phyloP scores from a whole-genome alignment of 2,797 vertebrate genomes.

The Eutrigla gurnardus region DNA sequence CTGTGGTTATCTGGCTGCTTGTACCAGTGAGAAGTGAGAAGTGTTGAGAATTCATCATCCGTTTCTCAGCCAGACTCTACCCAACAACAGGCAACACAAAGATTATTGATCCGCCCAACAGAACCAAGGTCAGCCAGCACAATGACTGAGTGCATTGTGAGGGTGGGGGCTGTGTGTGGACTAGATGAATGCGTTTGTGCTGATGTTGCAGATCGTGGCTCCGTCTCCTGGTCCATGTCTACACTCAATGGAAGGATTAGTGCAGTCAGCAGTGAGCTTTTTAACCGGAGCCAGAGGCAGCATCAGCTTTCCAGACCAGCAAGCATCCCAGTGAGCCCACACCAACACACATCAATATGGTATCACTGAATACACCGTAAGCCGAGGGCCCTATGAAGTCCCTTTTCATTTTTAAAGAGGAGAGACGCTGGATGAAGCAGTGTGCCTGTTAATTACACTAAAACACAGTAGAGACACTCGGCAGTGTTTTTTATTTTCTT shows the following conservation, averaged over 20 bases:
- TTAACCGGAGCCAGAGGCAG: conserved; percentile 26
- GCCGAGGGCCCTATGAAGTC: neutral
- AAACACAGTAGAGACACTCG: no score
- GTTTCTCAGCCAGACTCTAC: neutral
- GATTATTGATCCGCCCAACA: conserved; percentile 43
- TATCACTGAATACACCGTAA: conserved; percentile 18
- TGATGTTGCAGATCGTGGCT: conserved; percentile 56
- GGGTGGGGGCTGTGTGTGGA: neutral
- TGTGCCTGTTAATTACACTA: no score
- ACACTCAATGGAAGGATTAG: conserved; percentile 55
- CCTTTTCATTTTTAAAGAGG: no score
- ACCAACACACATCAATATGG: neutral
- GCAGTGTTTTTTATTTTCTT: no score
- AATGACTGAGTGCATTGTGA: conserved; percentile 14
- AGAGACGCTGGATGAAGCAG: no score
- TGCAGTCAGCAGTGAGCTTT: conserved; percentile 59
- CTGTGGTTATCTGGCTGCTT: neutral
- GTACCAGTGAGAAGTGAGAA: neutral
- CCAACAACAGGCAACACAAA: conserved; percentile 16
- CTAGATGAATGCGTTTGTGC: conserved; percentile 56
- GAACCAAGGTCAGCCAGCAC: conserved; percentile 39
- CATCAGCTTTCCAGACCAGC: conserved; percentile 15
- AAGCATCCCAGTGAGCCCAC: neutral
- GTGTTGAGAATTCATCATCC: neutral
- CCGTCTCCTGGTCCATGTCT: conserved; percentile 26